Base-by-base conservation (phyloP, 2,113 vertebrate species). In the Mus pahari region DNA sequence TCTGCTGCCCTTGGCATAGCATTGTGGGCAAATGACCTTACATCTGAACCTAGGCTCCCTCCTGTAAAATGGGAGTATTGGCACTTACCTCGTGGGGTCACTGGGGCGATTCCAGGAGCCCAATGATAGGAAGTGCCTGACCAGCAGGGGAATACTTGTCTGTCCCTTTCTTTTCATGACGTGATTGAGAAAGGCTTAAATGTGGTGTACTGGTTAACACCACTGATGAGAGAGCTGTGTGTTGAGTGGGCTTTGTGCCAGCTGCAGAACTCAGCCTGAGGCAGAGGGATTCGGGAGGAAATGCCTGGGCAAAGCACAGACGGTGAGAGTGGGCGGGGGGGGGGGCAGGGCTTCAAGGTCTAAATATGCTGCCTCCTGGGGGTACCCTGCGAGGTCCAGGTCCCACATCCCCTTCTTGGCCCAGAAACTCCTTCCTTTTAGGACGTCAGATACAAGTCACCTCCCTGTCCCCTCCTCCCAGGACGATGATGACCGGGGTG, bases 401-500 rank as follows among this genome's bases (percentile, higher is more conserved):
- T 36, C 16, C 62, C 45, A 36, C 16, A 26, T 5, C 24, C 28
- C 70, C 50, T 74, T 5, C 83, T 81, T 17, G 83, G 17, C 55
- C 73, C 58, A 13, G 17, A 64, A 50, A 42, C 45, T 66, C 84
- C 11, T 75, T n/a, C 78, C 60, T 36, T 55, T 87, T 91, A 91
- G 62, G 58, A 88, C 62, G 88, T 50, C 58, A 5, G 74, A 86
- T 4, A 4, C 24, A 90, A 16, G 24, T 95, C 87, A 68, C 79
- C 66, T 74, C 68, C 95, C 48, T 50, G 26, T 3, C 45, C 0
- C 2, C 17, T 95, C 10, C 86, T 83, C 6, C 45, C 93, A 98
- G 98, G 97, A 98, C 0, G 93, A 99, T 0, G 99, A 99, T 0
- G 99, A 99, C 95, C 97, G 95, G 7, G 99, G 99, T 83, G 99